Percentiles rank a stretch among this genome's conserved stretches.
Conservation (phyloP, 1,140 invertebrate genomes). For the Drosophila orena region DNA sequence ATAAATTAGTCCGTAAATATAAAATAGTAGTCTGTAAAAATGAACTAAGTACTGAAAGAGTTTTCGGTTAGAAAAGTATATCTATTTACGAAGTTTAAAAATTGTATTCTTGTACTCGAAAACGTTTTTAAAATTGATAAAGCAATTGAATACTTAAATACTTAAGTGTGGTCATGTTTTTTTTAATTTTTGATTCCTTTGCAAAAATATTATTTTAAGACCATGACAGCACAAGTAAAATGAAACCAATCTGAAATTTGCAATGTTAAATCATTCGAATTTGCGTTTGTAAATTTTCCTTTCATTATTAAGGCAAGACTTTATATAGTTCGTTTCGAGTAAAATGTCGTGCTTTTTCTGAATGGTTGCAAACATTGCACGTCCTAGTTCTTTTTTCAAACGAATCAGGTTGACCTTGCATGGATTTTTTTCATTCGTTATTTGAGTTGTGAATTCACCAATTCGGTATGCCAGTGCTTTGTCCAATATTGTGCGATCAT, state of each 20-base stretch:
- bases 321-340: not conserved
- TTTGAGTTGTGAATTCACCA: not conserved
- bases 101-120: too few species aligned
- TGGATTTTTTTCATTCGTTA: not conserved
- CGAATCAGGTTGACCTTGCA: not conserved
- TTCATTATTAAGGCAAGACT: not conserved
- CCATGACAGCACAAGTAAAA: not conserved
- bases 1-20: slow-evolving; percentile 1
- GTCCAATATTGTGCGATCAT: not conserved
- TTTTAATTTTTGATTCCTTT: too few species aligned
- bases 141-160: too few species aligned
- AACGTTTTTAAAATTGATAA: too few species aligned
- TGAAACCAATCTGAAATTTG: not conserved
- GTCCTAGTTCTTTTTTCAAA: not conserved
- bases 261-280: too few species aligned
- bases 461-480: not conserved
- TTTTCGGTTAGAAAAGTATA: too few species aligned
- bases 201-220: too few species aligned
- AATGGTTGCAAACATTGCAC: not conserved
- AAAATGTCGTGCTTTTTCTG: not conserved
- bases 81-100: too few species aligned
- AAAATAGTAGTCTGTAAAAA: not conserved
- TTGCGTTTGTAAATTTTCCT: not conserved
- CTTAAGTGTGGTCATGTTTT: too few species aligned
- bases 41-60: not conserved